Evolutionary conservation across 2,797 vertebrate species (phyloP).

Genomic region (Trematomus bernacchii): DNA sequence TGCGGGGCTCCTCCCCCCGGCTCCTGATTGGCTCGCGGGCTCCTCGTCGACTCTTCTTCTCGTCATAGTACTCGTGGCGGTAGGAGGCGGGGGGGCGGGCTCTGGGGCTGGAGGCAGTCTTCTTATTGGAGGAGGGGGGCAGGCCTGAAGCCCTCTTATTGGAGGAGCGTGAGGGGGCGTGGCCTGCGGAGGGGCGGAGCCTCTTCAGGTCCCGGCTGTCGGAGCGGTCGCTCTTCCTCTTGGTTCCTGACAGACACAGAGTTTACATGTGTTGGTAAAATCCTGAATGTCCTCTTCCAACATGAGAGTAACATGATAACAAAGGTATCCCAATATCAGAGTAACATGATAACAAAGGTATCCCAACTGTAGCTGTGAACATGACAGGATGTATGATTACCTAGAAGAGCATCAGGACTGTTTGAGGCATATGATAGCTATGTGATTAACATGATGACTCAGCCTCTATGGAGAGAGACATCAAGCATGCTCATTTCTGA

Average conservation of each 20-base stretch:
- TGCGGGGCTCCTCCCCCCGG: constrained; percentile 36
- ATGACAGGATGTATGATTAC: no score
- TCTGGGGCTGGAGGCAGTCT: constrained; percentile 80
- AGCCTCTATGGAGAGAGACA: no score
- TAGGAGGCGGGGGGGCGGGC: constrained; percentile 84
- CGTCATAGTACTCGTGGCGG: constrained; percentile 93
- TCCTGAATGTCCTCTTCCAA: no score
- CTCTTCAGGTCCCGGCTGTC: constrained; percentile 91
- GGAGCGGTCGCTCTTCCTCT: constrained; percentile 93
- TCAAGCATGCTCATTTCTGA: no score
- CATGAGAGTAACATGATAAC: no score
- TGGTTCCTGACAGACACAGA: constrained; percentile 86
- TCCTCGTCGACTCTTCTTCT: constrained; percentile 88
- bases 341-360: no score
- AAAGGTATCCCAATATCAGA: no score
- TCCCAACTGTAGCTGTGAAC: no score
- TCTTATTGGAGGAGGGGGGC: constrained; percentile 87
- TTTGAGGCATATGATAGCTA: no score
- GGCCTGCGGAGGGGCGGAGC: constrained; percentile 88
- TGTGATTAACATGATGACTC: no score
- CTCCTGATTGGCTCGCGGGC: constrained; percentile 82
- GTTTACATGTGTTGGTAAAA: neutral
- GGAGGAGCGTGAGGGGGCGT: constrained; percentile 85
- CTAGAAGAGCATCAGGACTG: no score
- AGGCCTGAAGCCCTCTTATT: constrained; percentile 82